phyloP scores from a whole-genome alignment of 1,140 invertebrate species.

The Brachionus sp. region DNA sequence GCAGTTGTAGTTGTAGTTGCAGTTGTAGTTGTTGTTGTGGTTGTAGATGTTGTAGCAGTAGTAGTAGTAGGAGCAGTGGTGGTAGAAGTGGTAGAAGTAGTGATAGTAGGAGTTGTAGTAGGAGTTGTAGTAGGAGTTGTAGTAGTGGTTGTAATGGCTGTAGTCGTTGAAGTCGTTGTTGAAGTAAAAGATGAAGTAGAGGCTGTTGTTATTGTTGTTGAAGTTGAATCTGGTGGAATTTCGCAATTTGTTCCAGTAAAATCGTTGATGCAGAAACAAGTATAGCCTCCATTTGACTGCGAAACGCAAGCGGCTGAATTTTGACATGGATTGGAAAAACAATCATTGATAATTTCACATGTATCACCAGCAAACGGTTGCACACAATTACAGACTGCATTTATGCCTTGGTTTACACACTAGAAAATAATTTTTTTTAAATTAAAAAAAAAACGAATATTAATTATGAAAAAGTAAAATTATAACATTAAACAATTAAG shows the following conservation, averaged over 20 bases:
- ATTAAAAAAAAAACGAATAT: too few species aligned
- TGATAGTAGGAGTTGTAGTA: not conserved
- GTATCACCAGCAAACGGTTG: not conserved
- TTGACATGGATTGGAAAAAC: conserved; percentile 27
- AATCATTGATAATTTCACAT: conserved; percentile 17
- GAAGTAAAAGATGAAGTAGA: not conserved
- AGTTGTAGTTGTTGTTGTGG: not conserved
- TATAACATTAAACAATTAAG: too few species aligned
- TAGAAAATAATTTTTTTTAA: conserved; percentile 25
- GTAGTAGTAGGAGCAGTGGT: not conserved
- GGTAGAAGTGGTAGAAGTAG: not conserved
- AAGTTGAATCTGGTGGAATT: not conserved
- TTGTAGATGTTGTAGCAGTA: not conserved
- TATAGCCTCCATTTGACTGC: not conserved
- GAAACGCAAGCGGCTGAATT: conserved; percentile 12
- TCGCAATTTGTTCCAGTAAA: conserved; percentile 23
- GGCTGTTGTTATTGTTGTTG: not conserved
- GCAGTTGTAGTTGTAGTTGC: not conserved
- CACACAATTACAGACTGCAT: not conserved
- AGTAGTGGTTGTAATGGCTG: not conserved
- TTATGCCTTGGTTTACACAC: conserved; percentile 17
- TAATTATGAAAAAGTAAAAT: too few species aligned
- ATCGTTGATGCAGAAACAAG: not conserved
- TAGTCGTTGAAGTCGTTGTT: not conserved
- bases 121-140: not conserved